Evolutionary conservation across 2,888 invertebrate genomes (phyloP).

Genomic region (Agrypnus murinus): DNA sequence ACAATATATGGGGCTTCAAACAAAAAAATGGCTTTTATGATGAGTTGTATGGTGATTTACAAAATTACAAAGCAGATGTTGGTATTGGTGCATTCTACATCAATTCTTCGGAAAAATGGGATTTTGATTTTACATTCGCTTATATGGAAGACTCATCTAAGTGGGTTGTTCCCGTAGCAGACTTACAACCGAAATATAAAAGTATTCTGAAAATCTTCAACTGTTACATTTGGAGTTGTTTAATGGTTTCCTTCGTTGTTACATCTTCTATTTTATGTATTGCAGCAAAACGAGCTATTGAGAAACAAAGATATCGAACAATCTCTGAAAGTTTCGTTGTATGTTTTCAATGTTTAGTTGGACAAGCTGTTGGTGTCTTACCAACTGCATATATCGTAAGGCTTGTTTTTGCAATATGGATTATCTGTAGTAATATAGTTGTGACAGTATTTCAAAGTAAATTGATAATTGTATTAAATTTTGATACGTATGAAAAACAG

Average conservation of each 20-base stretch:
- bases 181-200: constrained; percentile 18
- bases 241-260: background rate
- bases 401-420: constrained; percentile 23
- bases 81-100: constrained; percentile 34
- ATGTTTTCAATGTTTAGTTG: background rate
- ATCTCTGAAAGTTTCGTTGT: background rate
- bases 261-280: background rate
- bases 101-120: constrained; percentile 26
- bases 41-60: constrained; percentile 18
- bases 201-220: constrained; percentile 32
- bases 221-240: constrained; percentile 4
- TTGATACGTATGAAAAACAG: constrained; percentile 39
- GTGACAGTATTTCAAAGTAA: constrained; percentile 32
- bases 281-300: background rate
- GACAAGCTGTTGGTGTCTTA: background rate
- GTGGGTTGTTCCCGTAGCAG: constrained; percentile 39
- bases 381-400: background rate
- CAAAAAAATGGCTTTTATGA: constrained; percentile 26
- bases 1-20: constrained; percentile 23
- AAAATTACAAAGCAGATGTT: constrained; percentile 26
- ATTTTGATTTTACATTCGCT: constrained; percentile 42
- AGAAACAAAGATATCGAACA: background rate
- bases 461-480: constrained; percentile 26
- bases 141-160: constrained; percentile 38
- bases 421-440: constrained; percentile 5